Evolutionary conservation across 2,888 invertebrate species (phyloP), one percentile per base, ranked within the genome.

Genomic region (Acleris emargana): DNA sequence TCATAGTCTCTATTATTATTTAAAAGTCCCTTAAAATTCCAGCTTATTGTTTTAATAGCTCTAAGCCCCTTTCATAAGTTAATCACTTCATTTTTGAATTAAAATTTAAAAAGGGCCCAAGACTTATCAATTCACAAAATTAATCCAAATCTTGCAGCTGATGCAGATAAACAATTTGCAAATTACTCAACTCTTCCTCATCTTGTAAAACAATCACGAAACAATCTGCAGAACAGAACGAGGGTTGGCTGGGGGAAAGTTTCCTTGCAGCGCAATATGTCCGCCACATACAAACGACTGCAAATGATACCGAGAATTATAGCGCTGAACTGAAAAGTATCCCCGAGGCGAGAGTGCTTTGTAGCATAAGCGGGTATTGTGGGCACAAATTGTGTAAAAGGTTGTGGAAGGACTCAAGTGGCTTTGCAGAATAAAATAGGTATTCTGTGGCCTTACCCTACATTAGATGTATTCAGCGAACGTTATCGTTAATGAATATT

Each of bases 221-320:
- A 71, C 85, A 83, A 86, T 86, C 85, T 82, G 81, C 84, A 83
- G 76, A 86, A 91, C 86, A 90, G 89, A 88, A 88, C 87, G 90
- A 90, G 91, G 89, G 87, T 85, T 86, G 82, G 83, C 82, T 80
- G 78, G 84, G 84, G 83, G 83, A 87, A 89, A 85, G 82, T 87
- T 87, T 82, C 76, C 77, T 80, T 76, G 79, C 76, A 78, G 80
- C 77, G 77, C 72, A 72, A 74, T 61, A 72, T 80, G 81, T 75
- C 70, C 74, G 80, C 75, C 79, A 83, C 91, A 91, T 91, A 91
- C 87, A 89, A 91, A 91, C 88, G 76, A 73, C 69, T 70, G 72
- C 64, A 73, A 76, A 80, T 73, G 67, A 67, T 75, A 76, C 72
- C 64, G 73, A 72, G 80, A 78, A 80, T 80, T 82, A 81, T 80